A percentile compares a stretch with the other conserved stretches of the same genome.
phyloP scores from a whole-genome alignment of 2,888 invertebrate species.

The Agrochola lota region DNA sequence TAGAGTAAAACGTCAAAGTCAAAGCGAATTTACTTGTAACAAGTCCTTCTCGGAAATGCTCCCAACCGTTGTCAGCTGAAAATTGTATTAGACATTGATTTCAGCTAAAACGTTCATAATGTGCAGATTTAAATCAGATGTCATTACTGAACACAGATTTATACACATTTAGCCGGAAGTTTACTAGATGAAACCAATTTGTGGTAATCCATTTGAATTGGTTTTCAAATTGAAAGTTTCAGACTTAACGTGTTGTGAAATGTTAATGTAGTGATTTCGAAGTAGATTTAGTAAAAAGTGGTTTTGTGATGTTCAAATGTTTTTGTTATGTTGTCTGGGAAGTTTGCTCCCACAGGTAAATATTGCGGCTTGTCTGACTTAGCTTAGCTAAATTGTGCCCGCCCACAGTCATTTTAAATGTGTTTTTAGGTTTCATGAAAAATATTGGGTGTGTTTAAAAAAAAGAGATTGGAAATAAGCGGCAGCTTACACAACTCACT shows the following conservation, averaged over 20 bases:
- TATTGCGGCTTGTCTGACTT: background rate
- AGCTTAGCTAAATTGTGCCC: background rate
- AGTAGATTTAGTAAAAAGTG: conserved; percentile 29
- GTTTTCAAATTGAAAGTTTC: conserved; percentile 34
- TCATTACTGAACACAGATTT: conserved; percentile 14
- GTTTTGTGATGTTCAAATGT: conserved; percentile 24
- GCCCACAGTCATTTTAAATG: background rate
- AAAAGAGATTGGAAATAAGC: background rate
- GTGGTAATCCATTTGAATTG: conserved; percentile 14
- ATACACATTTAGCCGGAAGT: conserved; percentile 21
- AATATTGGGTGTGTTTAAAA: background rate
- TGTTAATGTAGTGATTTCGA: conserved; percentile 35
- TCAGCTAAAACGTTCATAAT: background rate
- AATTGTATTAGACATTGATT: conserved; percentile 22
- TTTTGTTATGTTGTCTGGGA: conserved; percentile 30
- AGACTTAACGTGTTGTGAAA: conserved; percentile 39
- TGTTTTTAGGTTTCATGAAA: background rate
- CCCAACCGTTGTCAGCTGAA: conserved; percentile 18
- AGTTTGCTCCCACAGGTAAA: conserved; percentile 36
- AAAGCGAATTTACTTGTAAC: conserved; percentile 21
- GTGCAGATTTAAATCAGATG: background rate
- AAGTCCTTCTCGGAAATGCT: conserved; percentile 19
- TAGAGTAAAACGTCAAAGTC: conserved; percentile 19
- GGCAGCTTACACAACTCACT: background rate
- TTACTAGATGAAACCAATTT: conserved; percentile 31